Percentiles rank a stretch among this genome's conserved stretches.
Evolutionary conservation across 2,113 vertebrate genomes (phyloP).

Genomic region (Arenaria interpres): DNA sequence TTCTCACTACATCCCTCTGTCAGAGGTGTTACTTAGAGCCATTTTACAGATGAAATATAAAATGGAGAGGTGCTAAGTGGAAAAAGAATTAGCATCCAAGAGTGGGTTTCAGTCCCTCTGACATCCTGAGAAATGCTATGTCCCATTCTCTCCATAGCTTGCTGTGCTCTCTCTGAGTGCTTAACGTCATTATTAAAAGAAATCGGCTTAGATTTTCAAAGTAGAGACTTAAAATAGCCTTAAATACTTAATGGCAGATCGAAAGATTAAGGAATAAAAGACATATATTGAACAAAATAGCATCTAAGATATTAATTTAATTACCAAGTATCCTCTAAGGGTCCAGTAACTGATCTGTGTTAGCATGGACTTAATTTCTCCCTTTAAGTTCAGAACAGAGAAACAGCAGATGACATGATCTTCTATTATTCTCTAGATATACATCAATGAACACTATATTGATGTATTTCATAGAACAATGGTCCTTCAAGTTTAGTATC

Average conservation of each 20-base stretch:
- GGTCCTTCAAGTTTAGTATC: slow-evolving; percentile 10
- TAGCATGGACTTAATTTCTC: slow-evolving; percentile 13
- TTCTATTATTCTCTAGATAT: slow-evolving; percentile 18
- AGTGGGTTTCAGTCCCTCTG: background rate
- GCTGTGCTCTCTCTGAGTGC: background rate
- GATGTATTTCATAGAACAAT: slow-evolving; percentile 20
- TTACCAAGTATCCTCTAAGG: slow-evolving; percentile 18
- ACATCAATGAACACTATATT: slow-evolving; percentile 6
- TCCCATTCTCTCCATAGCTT: background rate
- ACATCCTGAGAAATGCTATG: background rate
- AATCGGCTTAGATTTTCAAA: slow-evolving; percentile 30
- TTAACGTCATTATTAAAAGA: slow-evolving; percentile 3
- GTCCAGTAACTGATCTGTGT: slow-evolving; percentile 10
- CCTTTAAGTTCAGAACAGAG: slow-evolving; percentile 13
- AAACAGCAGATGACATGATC: background rate
- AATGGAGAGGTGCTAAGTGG: background rate
- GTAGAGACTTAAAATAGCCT: slow-evolving; percentile 40
- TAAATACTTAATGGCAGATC: slow-evolving; percentile 58
- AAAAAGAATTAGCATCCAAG: background rate
- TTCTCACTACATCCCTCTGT: background rate
- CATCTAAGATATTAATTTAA: slow-evolving; percentile 56
- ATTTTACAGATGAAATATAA: background rate
- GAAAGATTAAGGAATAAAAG: slow-evolving; percentile 43
- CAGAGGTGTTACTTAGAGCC: background rate
- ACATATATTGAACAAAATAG: slow-evolving; percentile 33